phyloP scores from a whole-genome alignment of 1,140 invertebrate genomes.

The Drosophila nikananu region DNA sequence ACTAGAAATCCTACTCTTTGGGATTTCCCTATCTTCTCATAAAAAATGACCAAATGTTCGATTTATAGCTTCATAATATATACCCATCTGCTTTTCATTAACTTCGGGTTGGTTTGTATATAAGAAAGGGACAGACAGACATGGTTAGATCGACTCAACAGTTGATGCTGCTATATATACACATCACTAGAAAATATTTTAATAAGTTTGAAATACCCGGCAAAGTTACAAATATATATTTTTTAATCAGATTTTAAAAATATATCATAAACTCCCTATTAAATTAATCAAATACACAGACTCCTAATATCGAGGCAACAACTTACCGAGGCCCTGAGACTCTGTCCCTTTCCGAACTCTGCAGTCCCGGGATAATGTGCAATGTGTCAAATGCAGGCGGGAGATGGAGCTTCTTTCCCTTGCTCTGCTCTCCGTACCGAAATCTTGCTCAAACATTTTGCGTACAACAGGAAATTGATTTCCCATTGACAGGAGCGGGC shows the following conservation, averaged over 20 bases:
- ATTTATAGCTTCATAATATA: too few species aligned
- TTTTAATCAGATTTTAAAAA: not conserved
- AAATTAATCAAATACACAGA: not conserved
- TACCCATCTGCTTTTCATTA: too few species aligned
- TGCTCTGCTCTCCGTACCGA: not conserved
- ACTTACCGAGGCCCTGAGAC: not conserved
- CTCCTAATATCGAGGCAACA: not conserved
- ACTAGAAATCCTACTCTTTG: too few species aligned
- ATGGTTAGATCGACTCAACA: too few species aligned
- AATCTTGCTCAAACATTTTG: constrained; percentile 65
- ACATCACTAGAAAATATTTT: too few species aligned
- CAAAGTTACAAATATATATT: too few species aligned
- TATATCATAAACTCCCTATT: not conserved
- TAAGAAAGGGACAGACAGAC: too few species aligned
- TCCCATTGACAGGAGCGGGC: constrained; percentile 67
- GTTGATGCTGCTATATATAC: too few species aligned
- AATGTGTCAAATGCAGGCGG: constrained; percentile 73
- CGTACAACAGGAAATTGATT: constrained; percentile 79
- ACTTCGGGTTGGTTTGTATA: too few species aligned
- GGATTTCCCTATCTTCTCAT: too few species aligned
- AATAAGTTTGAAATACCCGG: too few species aligned
- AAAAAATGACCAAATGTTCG: too few species aligned
- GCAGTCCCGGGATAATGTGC: constrained; percentile 51
- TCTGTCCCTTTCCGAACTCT: not conserved
- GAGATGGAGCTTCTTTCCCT: not conserved